phyloP scores from a whole-genome alignment of 2,113 vertebrate species.

The Ceuthmochares aereus region DNA sequence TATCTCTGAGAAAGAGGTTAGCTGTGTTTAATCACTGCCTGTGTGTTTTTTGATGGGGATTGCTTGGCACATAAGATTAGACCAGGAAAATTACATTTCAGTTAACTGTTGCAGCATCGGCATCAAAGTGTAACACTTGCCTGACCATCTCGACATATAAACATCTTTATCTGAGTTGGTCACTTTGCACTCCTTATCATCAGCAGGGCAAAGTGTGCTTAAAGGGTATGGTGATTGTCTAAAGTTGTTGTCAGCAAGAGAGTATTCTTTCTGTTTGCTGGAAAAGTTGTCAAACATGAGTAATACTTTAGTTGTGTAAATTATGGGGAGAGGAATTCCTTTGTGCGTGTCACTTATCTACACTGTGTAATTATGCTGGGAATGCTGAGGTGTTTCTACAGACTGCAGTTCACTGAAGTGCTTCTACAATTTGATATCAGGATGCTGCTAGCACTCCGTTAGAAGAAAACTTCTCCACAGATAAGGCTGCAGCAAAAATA shows the following conservation, averaged over 20 bases:
- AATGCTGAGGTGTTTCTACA: not conserved
- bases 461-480: not conserved
- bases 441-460: not conserved
- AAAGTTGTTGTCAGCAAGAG: not conserved
- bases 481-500: not conserved
- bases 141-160: not conserved
- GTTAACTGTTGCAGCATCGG: not conserved
- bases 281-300: not conserved
- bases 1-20: not conserved
- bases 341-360: not conserved
- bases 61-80: not conserved
- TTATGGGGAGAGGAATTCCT: not conserved
- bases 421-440: not conserved
- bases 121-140: not conserved
- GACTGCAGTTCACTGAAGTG: not conserved
- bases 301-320: not conserved
- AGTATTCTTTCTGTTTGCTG: not conserved
- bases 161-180: not conserved
- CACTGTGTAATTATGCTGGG: rapidly evolving
- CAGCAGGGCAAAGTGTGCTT: not conserved
- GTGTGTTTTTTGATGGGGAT: not conserved
- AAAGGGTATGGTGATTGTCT: not conserved
- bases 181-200: not conserved
- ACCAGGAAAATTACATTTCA: not conserved
- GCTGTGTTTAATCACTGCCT: not conserved